Percentiles rank a stretch among this genome's conserved stretches.
Evolutionary conservation across 2,888 invertebrate species (phyloP).

Genomic region (Elmis aenea): DNA sequence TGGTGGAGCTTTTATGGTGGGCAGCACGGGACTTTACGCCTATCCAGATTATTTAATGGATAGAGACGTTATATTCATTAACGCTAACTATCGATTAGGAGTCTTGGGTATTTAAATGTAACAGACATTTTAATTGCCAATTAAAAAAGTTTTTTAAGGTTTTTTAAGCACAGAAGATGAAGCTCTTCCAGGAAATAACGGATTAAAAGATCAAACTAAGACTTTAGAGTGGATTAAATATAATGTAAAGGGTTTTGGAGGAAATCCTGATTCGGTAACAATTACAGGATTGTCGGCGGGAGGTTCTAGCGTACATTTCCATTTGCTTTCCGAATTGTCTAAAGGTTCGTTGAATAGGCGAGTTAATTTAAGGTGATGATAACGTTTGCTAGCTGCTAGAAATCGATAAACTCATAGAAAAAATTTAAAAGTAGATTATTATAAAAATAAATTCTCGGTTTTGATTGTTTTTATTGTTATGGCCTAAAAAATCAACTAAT

Average conservation of each 20-base stretch:
- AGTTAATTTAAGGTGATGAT: too few species aligned
- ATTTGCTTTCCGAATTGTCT: constrained; percentile 60
- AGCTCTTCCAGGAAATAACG: constrained; percentile 64
- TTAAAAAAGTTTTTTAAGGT: constrained; percentile 46
- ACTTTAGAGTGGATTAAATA: constrained; percentile 65
- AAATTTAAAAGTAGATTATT: too few species aligned
- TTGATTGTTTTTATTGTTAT: too few species aligned
- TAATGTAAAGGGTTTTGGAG: constrained; percentile 66
- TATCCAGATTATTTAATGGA: constrained; percentile 59
- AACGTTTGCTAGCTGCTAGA: too few species aligned
- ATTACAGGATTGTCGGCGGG: constrained; percentile 69
- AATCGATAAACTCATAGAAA: too few species aligned
- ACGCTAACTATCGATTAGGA: constrained; percentile 66
- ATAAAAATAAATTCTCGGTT: too few species aligned
- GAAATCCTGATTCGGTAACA: constrained; percentile 64
- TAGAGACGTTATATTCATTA: constrained; percentile 60
- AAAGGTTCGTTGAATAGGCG: too few species aligned
- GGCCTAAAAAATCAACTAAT: too few species aligned
- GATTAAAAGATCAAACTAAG: constrained; percentile 67
- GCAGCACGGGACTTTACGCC: constrained; percentile 51
- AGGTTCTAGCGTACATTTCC: constrained; percentile 69
- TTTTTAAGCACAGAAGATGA: constrained; percentile 71
- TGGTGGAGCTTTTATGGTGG: constrained; percentile 67
- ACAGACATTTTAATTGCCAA: neutral
- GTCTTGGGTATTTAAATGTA: constrained; percentile 52